A percentile compares a stretch with the other conserved stretches of the same genome.
phyloP scores from a whole-genome alignment of 2,888 invertebrate genomes.

The Agrochola circellaris region DNA sequence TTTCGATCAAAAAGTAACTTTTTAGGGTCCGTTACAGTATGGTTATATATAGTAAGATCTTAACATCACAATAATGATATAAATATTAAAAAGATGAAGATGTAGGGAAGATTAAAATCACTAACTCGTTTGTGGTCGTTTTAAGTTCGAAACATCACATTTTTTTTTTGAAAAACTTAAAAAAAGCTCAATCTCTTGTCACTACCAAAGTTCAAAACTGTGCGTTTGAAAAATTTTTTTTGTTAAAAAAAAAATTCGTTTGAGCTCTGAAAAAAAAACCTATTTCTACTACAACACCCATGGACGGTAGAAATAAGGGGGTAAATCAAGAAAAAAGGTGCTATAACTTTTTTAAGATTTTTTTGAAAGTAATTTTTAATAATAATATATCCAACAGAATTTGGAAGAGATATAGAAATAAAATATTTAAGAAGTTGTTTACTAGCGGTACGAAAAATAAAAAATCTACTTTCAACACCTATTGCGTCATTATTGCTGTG shows the following conservation, averaged over 20 bases:
- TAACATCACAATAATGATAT: conserved; percentile 68
- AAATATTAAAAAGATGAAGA: conserved; percentile 67
- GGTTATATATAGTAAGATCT: conserved; percentile 62
- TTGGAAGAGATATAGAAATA: conserved; percentile 51
- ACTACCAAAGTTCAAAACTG: conserved; percentile 63
- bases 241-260: conserved; percentile 38
- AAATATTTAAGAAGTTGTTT: conserved; percentile 74
- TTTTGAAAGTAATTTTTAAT: conserved; percentile 35
- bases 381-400: conserved; percentile 45
- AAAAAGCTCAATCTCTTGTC: conserved; percentile 61
- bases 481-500: conserved; percentile 89
- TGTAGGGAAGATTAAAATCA: conserved; percentile 69
- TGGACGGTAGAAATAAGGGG: conserved; percentile 87
- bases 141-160: conserved; percentile 70
- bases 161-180: conserved; percentile 49
- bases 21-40: conserved; percentile 56
- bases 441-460: conserved; percentile 86
- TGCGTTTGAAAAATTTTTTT: conserved; percentile 60
- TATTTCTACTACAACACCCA: conserved; percentile 85
- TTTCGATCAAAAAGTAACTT: conserved; percentile 50
- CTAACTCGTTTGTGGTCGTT: conserved; percentile 68
- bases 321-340: conserved; percentile 62
- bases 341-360: conserved; percentile 49
- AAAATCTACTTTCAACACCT: conserved; percentile 79
- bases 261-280: conserved; percentile 67